Evolutionary conservation across 2,113 vertebrate species (phyloP).

Genomic region (Verasper variegatus): DNA sequence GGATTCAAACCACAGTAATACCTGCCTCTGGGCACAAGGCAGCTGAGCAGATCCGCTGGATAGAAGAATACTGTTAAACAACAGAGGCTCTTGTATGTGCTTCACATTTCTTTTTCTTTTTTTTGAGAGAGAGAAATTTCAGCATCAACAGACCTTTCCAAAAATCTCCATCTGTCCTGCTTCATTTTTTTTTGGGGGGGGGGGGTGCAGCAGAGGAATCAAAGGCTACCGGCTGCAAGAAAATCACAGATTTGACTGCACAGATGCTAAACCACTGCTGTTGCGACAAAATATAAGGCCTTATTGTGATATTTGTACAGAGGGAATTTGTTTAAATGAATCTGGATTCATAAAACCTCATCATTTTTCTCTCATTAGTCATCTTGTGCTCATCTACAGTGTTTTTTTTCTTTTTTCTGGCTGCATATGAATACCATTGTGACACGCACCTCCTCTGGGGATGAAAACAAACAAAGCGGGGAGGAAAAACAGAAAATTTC

Average conservation of each 20-base stretch:
- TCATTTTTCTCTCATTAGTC: slow-evolving; percentile 47
- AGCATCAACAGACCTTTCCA: slow-evolving; percentile 25
- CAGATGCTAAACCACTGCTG: slow-evolving; percentile 30
- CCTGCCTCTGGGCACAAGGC: slow-evolving; percentile 37
- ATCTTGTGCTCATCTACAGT: slow-evolving; percentile 12
- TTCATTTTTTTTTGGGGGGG: slow-evolving; percentile 43
- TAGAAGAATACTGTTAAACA: slow-evolving; percentile 21
- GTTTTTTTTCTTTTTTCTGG: neutral
- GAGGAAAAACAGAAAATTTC: slow-evolving; percentile 49
- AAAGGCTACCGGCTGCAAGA: slow-evolving; percentile 32
- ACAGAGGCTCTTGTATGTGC: neutral
- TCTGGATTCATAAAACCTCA: slow-evolving; percentile 32
- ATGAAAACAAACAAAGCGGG: slow-evolving; percentile 51
- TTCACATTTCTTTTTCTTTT: neutral
- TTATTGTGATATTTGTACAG: slow-evolving; percentile 27
- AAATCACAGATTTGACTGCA: slow-evolving; percentile 23
- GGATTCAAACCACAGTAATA: slow-evolving; percentile 38
- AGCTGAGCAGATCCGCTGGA: neutral
- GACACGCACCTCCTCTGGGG: slow-evolving; percentile 48
- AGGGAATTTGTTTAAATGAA: neutral
- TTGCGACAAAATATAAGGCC: slow-evolving; percentile 12
- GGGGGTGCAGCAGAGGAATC: slow-evolving; percentile 37
- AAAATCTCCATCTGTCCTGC: slow-evolving; percentile 56
- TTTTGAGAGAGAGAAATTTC: slow-evolving; percentile 3
- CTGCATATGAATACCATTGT: slow-evolving; percentile 41